A percentile compares a stretch with the other conserved stretches of the same genome.
Evolutionary conservation across 2,113 vertebrate genomes (phyloP).

Genomic region (Oryctolagus cuniculus): DNA sequence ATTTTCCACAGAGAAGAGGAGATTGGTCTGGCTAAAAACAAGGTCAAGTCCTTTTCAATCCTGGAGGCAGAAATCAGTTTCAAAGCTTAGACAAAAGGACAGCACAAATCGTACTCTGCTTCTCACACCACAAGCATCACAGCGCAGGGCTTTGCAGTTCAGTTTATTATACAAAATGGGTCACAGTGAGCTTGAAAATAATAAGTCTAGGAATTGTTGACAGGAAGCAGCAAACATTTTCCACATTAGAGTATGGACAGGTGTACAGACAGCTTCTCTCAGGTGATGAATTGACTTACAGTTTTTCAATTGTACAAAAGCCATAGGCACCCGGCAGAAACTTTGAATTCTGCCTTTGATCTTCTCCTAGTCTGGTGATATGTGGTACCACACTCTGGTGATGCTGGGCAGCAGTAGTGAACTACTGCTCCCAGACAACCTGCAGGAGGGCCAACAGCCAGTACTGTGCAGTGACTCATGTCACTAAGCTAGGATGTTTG

Average conservation of each 20-base stretch:
- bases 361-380: background rate
- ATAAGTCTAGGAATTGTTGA: background rate
- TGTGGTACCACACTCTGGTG: background rate
- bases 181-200: background rate
- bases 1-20: background rate
- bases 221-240: background rate
- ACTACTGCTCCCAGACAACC: background rate
- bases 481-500: background rate
- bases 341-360: background rate
- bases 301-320: background rate
- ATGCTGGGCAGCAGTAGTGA: background rate
- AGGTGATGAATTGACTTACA: background rate
- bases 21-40: conserved; percentile 13
- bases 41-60: conserved; percentile 12
- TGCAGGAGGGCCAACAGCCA: background rate
- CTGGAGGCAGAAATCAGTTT: conserved; percentile 25
- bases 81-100: conserved; percentile 22
- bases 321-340: background rate
- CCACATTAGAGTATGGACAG: background rate
- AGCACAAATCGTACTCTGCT: background rate
- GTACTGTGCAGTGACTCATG: background rate
- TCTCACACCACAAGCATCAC: background rate
- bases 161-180: background rate
- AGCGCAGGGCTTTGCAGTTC: background rate
- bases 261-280: background rate